These are phyloP conservation scores for Lumbricus terrestris DNA, from an alignment of 2,888 invertebrate genomes.

Conservation along the genomic window DNA sequence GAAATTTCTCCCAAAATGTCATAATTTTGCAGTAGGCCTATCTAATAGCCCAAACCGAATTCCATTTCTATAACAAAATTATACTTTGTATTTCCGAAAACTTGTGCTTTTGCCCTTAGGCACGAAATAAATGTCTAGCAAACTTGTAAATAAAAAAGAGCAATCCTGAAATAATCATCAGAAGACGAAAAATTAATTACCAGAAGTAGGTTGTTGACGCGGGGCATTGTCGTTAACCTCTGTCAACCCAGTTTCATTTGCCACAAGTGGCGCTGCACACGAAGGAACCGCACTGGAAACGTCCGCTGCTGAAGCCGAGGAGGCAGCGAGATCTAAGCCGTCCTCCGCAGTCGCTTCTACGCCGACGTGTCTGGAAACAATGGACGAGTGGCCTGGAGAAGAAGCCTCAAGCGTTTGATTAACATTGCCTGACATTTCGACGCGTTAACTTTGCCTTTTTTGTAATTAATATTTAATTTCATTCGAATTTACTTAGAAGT, in stretches of 20 bases:
- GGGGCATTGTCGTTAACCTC: background rate
- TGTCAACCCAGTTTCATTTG: background rate
- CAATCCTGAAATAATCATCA: background rate
- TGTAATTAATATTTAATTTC: background rate
- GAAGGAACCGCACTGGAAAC: background rate
- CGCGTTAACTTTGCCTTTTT: background rate
- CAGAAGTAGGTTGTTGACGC: background rate
- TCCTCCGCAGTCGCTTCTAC: background rate
- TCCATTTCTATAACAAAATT: no score
- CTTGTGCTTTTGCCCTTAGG: no score
- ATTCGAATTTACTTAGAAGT: background rate
- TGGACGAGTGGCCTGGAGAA: background rate
- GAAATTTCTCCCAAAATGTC: no score
- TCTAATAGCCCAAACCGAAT: no score
- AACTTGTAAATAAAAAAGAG: background rate
- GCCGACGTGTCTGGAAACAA: slow-evolving; percentile 8
- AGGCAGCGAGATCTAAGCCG: background rate
- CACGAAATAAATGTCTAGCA: no score
- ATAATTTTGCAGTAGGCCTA: no score
- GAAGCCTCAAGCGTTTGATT: background rate
- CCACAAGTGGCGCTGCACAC: background rate
- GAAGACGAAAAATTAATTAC: slow-evolving; percentile 3
- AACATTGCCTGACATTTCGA: background rate
- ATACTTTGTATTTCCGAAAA: background rate
- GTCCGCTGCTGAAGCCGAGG: background rate